Conservation (phyloP, 1,140 invertebrate genomes). For the Zaprionus africanus region DNA sequence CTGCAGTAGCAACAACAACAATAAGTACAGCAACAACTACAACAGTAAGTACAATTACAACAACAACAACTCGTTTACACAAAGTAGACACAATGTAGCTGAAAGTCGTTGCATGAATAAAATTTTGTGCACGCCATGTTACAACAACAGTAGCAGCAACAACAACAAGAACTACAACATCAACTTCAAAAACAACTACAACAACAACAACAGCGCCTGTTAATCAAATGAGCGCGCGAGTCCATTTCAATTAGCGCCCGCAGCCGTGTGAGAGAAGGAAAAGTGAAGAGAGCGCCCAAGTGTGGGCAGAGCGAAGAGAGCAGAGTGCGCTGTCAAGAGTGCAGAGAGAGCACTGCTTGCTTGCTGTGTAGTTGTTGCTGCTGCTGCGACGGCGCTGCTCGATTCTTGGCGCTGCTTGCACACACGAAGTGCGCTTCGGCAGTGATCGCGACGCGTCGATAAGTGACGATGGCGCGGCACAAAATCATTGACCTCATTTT, state of each 20-base stretch:
- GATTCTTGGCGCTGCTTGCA: slow-evolving; percentile 63
- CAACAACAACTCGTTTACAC: slow-evolving; percentile 36
- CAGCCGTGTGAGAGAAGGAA: slow-evolving; percentile 8
- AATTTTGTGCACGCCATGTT: slow-evolving; percentile 43
- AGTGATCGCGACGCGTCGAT: slow-evolving; percentile 71
- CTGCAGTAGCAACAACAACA: not conserved
- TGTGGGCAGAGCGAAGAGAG: not conserved
- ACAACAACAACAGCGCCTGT: slow-evolving; percentile 24
- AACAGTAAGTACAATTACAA: not conserved
- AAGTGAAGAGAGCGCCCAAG: not conserved
- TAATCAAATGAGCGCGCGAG: slow-evolving; percentile 48
- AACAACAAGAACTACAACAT: not conserved
- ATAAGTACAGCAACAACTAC: not conserved
- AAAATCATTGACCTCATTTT: slow-evolving; percentile 80
- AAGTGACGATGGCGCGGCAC: slow-evolving; percentile 71
- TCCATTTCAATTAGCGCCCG: slow-evolving; percentile 43
- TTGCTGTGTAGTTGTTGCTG: not conserved
- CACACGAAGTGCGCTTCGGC: slow-evolving; percentile 55
- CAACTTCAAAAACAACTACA: slow-evolving; percentile 13
- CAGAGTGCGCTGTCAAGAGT: not conserved
- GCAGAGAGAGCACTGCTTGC: slow-evolving; percentile 11
- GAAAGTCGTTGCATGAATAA: slow-evolving; percentile 40
- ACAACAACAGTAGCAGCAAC: slow-evolving; percentile 28
- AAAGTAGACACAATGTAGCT: slow-evolving; percentile 48
- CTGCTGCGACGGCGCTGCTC: slow-evolving; percentile 8